These are phyloP conservation scores for Arvicanthis niloticus DNA, from an alignment of 2,113 vertebrate species.

Conservation along the genomic window DNA sequence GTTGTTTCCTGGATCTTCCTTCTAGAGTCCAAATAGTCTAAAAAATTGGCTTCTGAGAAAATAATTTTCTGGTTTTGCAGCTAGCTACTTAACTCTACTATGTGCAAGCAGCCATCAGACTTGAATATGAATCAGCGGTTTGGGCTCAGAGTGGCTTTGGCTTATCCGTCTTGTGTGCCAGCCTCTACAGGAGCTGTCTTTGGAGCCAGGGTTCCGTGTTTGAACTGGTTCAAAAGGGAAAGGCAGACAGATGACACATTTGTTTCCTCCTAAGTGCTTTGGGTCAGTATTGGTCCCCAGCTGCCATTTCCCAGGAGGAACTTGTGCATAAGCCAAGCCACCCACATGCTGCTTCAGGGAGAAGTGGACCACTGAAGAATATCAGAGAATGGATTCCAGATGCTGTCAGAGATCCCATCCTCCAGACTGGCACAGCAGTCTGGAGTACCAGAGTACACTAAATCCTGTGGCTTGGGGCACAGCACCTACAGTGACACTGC, in stretches of 20 bases:
- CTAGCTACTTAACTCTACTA: neutral
- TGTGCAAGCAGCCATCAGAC: neutral
- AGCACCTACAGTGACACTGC: neutral
- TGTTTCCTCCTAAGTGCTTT: neutral
- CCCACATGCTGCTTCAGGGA: neutral
- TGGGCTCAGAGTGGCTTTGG: neutral
- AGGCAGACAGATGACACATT: neutral
- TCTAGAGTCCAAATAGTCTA: neutral
- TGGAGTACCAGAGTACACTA: neutral
- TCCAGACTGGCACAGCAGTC: neutral
- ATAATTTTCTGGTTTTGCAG: neutral
- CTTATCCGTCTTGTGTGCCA: neutral
- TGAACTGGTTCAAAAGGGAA: neutral
- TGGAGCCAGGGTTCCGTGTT: neutral
- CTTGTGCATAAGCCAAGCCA: neutral
- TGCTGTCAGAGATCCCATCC: neutral
- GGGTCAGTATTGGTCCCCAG: neutral
- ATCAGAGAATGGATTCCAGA: neutral
- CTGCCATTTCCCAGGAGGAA: neutral
- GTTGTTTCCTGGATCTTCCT: conserved; percentile 1
- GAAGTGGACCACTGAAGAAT: neutral
- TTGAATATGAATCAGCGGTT: neutral
- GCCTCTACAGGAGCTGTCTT: neutral
- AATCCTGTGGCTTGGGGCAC: neutral
- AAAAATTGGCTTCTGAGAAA: neutral